Evolutionary conservation across 2,888 invertebrate species (phyloP).

Genomic region (Scrobipalpa costella): DNA sequence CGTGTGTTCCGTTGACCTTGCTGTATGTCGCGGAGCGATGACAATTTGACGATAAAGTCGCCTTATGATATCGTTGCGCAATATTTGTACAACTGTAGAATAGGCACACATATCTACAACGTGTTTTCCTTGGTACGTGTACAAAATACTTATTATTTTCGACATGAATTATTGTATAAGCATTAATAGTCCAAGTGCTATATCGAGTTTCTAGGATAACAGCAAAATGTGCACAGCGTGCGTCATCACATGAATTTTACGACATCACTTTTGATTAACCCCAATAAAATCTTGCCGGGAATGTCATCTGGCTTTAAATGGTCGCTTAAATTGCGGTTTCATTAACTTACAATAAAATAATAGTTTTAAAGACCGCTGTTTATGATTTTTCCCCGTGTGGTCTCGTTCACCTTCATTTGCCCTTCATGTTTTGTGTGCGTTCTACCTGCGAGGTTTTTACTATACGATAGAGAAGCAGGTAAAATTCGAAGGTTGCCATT

Average conservation of each 20-base stretch:
- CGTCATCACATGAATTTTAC: conserved; percentile 17
- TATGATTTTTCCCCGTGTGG: conserved; percentile 32
- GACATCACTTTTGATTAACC: conserved; percentile 16
- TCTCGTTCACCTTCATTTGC: conserved; percentile 56
- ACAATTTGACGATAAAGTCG: conserved; percentile 45
- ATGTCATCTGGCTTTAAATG: conserved; percentile 24
- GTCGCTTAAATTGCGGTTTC: conserved; percentile 15
- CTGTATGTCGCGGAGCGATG: conserved; percentile 35
- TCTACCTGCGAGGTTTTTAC: conserved; percentile 39
- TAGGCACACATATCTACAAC: conserved; percentile 31
- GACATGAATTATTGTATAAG: not conserved
- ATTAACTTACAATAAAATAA: conserved; percentile 23
- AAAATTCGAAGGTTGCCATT: conserved; percentile 16
- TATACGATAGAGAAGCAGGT: conserved; percentile 27
- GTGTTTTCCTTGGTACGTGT: not conserved
- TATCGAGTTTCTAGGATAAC: not conserved
- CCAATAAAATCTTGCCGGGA: conserved; percentile 21
- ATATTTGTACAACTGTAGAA: conserved; percentile 56
- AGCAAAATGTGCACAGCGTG: not conserved
- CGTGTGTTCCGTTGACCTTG: conserved; percentile 62
- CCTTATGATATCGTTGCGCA: conserved; percentile 55
- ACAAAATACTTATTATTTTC: not conserved
- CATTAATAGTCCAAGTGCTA: not conserved
- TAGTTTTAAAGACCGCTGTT: conserved; percentile 22
- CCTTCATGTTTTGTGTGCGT: conserved; percentile 42